Percentiles rank a stretch among this genome's conserved stretches.
These are phyloP conservation scores for Drosophila parabipectinata DNA, from an alignment of 1,140 invertebrate species.

Conservation along the genomic window DNA sequence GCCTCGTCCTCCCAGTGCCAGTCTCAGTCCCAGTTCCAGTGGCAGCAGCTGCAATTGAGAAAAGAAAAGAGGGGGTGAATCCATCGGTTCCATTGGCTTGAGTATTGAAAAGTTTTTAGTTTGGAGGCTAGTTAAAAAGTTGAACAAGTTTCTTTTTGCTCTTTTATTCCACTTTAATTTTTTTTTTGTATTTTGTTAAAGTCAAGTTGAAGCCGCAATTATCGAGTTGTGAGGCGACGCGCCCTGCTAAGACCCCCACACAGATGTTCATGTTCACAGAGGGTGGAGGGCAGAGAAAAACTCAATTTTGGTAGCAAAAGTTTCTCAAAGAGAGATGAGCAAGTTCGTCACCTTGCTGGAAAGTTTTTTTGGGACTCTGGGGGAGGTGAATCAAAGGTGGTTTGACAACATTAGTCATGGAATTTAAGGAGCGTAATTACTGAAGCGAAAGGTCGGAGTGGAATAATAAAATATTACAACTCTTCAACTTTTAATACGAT, in stretches of 20 bases:
- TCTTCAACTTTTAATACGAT: conserved; percentile 28
- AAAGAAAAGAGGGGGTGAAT: conserved; percentile 30
- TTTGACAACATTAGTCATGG: conserved; percentile 50
- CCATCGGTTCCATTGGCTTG: conserved; percentile 53
- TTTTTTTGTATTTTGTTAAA: conserved; percentile 47
- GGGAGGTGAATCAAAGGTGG: conserved; percentile 32
- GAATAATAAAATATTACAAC: conserved; percentile 37
- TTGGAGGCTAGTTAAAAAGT: conserved; percentile 78
- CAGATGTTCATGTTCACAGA: conserved; percentile 54
- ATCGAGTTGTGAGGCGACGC: conserved; percentile 73
- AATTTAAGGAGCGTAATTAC: conserved; percentile 43
- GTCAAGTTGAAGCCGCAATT: conserved; percentile 79
- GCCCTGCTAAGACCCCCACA: conserved; percentile 37
- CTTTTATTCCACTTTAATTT: conserved; percentile 38
- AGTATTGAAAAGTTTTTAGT: conserved; percentile 73
- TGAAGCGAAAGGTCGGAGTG: conserved; percentile 35
- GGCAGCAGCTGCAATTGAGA: conserved; percentile 58
- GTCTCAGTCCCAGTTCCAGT: neutral
- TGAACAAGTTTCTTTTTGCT: conserved; percentile 63
- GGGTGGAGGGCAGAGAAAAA: conserved; percentile 1
- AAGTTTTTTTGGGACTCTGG: conserved; percentile 23
- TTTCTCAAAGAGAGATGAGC: conserved; percentile 39
- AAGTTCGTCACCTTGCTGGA: conserved; percentile 55
- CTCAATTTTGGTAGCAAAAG: conserved; percentile 30
- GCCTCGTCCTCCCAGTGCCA: conserved; percentile 16